phyloP scores from a whole-genome alignment of 1,140 invertebrate species.

The Thrips palmi region DNA sequence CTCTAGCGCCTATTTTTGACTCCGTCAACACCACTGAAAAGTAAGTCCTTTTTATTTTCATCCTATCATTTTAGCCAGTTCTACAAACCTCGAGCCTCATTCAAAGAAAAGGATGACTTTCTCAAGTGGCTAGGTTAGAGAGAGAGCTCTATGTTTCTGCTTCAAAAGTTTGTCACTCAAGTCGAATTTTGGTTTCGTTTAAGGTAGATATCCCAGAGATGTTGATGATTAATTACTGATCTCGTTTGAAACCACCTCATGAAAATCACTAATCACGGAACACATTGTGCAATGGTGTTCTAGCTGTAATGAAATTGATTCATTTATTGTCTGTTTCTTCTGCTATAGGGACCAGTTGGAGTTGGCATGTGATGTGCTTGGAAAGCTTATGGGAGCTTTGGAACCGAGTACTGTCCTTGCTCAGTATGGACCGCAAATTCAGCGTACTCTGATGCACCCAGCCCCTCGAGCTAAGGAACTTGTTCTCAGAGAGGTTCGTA shows the following conservation, averaged over 20 bases:
- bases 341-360: slow-evolving; percentile 24
- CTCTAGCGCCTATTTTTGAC: slow-evolving; percentile 10
- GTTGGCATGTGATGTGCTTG: slow-evolving; percentile 26
- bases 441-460: slow-evolving; percentile 23
- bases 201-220: too few relatives aligned
- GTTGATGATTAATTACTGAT: neutral
- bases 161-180: too few relatives aligned
- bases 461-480: slow-evolving; percentile 20
- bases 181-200: too few relatives aligned
- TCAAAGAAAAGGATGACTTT: too few relatives aligned
- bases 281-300: neutral
- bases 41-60: slow-evolving; percentile 13
- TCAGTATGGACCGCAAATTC: slow-evolving; percentile 23
- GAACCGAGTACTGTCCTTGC: slow-evolving; percentile 22
- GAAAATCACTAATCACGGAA: too few relatives aligned
- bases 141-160: too few relatives aligned
- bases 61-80: too few relatives aligned
- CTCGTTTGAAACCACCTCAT: too few relatives aligned
- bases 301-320: slow-evolving; percentile 9
- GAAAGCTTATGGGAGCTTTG: slow-evolving; percentile 20
- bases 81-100: too few relatives aligned
- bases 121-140: too few relatives aligned
- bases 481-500: slow-evolving; percentile 22
- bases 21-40: slow-evolving; percentile 11
- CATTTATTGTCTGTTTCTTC: slow-evolving; percentile 10